A percentile compares a stretch with the other conserved stretches of the same genome.
Conservation (phyloP, 2,888 invertebrate species). For the Spodoptera picta region DNA sequence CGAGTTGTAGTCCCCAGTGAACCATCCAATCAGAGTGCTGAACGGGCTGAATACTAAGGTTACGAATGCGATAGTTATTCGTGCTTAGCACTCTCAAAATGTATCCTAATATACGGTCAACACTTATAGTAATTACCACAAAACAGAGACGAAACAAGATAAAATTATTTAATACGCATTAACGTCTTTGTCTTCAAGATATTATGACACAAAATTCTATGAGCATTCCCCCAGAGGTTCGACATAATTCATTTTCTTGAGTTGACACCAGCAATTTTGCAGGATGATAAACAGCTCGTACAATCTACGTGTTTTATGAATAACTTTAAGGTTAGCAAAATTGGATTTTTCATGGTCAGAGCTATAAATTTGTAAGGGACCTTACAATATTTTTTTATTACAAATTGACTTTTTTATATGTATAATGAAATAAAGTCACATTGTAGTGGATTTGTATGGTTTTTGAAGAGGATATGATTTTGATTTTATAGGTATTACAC, state of each 20-base stretch:
- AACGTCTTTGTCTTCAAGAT: not conserved
- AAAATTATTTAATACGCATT: constrained; percentile 19
- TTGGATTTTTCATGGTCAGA: constrained; percentile 41
- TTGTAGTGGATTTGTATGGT: not conserved
- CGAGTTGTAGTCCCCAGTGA: too few relatives aligned
- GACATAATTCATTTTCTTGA: constrained; percentile 41
- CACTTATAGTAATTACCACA: not conserved
- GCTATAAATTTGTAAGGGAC: constrained; percentile 34
- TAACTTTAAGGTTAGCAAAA: constrained; percentile 40
- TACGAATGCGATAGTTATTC: too few relatives aligned
- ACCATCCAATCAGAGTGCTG: too few relatives aligned
- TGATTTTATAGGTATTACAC: too few relatives aligned
- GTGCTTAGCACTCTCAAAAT: too few relatives aligned
- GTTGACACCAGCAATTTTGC: constrained; percentile 47
- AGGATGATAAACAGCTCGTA: constrained; percentile 44
- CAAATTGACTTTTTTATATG: constrained; percentile 15
- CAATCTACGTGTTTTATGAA: constrained; percentile 38
- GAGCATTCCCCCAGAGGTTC: constrained; percentile 17
- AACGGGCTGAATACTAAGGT: too few relatives aligned
- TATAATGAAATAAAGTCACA: constrained; percentile 18
- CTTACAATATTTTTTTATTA: constrained; percentile 24
- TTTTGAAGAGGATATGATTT: not conserved
- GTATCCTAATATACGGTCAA: too few relatives aligned
- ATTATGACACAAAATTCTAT: constrained; percentile 8
- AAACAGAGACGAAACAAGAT: constrained; percentile 9